Base-by-base conservation (phyloP, 2,888 invertebrate species). In the Stictocephala bisonia region DNA sequence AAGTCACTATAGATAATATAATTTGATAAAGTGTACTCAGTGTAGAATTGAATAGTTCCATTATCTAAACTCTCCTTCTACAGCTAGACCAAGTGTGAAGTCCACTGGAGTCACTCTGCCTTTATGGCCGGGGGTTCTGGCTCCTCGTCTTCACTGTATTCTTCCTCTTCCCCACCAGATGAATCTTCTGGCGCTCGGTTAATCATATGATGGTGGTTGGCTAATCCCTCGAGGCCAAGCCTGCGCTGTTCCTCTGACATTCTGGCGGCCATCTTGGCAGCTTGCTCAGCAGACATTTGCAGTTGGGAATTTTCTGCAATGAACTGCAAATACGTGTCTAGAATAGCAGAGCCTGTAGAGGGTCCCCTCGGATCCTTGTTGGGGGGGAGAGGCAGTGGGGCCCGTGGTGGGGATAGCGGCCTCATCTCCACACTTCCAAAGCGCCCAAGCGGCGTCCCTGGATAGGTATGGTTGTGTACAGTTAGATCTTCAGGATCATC, bases 281-380 rank as follows among this genome's bases (percentile, higher is more conserved):
- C 89, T 79, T 90, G 90, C 75, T 91, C 91, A 58, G 89, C 87
- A 77, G 87, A 87, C 83, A 90, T 87, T 11, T 88, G 88, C 85
- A 87, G 82, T 85, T 90, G 89, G 66, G 92, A 90, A 81, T 93
- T 94, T 83, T 95, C 94, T 1, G 93, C 93, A 81, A 95, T 94
- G 81, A 94, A 91, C 83, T 95, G 95, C 75, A 95, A 87, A 83
- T 95, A 95, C 13, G 95, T 95, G 83, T 95, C 95, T 75, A 95
- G 85, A 72, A 95, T 88, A 1, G 94, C 93, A 3, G 93, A 93
- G 51, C 92, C 89, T 67, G 92, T 88, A 75, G 91, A 87, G 7
- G 83, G 82, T 3, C 75, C 70, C 58, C 72, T 69, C 22, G 60
- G 51, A 53, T 74, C 73, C 53, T 75, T 77, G 69, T 72, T 74